Evolutionary conservation across 2,113 vertebrate species (phyloP).

Genomic region (Myotis lucifugus): DNA sequence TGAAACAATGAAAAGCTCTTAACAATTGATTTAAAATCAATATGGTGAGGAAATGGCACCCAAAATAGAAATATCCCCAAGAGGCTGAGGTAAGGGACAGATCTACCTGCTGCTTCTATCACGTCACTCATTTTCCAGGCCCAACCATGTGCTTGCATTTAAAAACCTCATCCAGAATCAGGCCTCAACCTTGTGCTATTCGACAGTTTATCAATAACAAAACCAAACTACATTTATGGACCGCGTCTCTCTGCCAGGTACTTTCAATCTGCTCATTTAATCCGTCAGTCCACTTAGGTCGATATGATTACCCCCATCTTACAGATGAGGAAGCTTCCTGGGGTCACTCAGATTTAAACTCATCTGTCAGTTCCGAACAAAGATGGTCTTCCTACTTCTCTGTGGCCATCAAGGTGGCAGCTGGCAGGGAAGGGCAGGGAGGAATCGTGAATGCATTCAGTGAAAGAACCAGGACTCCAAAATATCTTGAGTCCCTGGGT

Average conservation of each 20-base stretch:
- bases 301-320: slow-evolving; percentile 26
- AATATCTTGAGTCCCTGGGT: neutral
- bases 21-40: slow-evolving; percentile 70
- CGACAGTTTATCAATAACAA: neutral
- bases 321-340: neutral
- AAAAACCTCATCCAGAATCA: neutral
- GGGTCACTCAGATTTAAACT: slow-evolving; percentile 32
- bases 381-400: neutral
- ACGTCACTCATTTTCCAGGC: neutral
- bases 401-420: neutral
- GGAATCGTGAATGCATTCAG: neutral
- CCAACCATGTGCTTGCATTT: neutral
- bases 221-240: neutral
- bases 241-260: neutral
- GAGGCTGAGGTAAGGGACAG: neutral
- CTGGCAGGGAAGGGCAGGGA: neutral
- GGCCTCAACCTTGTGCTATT: neutral
- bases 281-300: neutral
- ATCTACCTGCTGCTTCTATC: neutral
- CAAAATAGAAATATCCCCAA: slow-evolving; percentile 55
- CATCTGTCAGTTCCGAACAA: neutral
- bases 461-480: neutral
- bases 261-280: neutral
- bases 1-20: slow-evolving; percentile 70
- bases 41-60: slow-evolving; percentile 48